Conservation (phyloP, 2,113 vertebrate species). For the Pachypanchax playfairii region DNA sequence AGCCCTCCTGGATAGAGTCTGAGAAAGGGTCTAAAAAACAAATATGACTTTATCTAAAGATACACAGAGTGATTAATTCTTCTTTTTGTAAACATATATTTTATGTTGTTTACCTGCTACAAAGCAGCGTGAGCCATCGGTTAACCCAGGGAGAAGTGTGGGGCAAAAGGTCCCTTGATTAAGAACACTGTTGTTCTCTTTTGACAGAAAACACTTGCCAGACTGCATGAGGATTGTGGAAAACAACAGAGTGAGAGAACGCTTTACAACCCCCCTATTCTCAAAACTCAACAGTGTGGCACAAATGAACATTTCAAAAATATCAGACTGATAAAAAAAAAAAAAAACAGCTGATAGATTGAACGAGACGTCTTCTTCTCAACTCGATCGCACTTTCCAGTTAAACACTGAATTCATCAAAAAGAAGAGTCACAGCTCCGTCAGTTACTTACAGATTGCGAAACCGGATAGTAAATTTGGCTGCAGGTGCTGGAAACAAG, state of each 20-base stretch:
- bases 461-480: constrained; percentile 8
- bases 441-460: not conserved
- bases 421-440: not conserved
- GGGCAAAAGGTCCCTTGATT: constrained; percentile 72
- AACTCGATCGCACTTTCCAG: constrained; percentile 22
- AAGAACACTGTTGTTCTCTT: constrained; percentile 55
- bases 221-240: constrained; percentile 35
- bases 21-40: constrained; percentile 75
- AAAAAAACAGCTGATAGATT: constrained; percentile 15
- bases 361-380: constrained; percentile 28
- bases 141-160: constrained; percentile 66
- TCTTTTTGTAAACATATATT: constrained; percentile 79
- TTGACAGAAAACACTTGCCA: constrained; percentile 38
- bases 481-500: not conserved
- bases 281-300: constrained; percentile 26
- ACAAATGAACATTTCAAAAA: not conserved
- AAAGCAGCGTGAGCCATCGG: constrained; percentile 69
- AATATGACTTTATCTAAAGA: constrained; percentile 83
- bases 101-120: constrained; percentile 65
- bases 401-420: not conserved
- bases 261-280: constrained; percentile 27
- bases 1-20: constrained; percentile 61
- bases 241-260: constrained; percentile 19
- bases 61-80: constrained; percentile 74
- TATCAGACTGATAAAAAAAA: constrained; percentile 19